Evolutionary conservation across 2,797 vertebrate species (phyloP).

Genomic region (Lindbergichthys nudifrons): DNA sequence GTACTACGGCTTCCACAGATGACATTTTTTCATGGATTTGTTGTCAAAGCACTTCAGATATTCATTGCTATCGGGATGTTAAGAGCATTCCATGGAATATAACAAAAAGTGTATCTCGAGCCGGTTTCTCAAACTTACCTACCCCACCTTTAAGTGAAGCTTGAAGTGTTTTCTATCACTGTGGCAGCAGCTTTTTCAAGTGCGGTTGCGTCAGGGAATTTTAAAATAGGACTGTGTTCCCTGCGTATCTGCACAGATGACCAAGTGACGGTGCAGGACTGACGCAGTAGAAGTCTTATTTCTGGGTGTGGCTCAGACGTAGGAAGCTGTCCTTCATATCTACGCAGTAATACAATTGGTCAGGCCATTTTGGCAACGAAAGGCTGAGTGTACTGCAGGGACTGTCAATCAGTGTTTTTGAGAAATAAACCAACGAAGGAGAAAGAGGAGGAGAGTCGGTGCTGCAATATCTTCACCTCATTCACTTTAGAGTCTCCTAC

Average conservation of each 20-base stretch:
- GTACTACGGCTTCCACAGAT: too few species aligned
- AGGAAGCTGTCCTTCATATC: constrained; percentile 38
- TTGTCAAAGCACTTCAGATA: too few species aligned
- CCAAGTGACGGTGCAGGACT: constrained; percentile 33
- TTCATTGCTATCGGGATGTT: too few species aligned
- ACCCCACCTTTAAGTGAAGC: constrained; percentile 41
- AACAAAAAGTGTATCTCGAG: too few species aligned
- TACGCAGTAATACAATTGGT: constrained; percentile 14
- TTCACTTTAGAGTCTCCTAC: constrained; percentile 63
- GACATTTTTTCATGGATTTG: too few species aligned
- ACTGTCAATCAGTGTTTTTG: constrained; percentile 46
- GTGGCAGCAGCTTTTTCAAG: constrained; percentile 34
- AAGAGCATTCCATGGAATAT: too few species aligned
- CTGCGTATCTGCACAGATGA: constrained; percentile 29
- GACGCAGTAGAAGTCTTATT: not conserved
- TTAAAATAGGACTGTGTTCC: constrained; percentile 39
- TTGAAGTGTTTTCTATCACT: constrained; percentile 39
- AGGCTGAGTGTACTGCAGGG: constrained; percentile 29
- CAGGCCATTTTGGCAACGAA: constrained; percentile 13
- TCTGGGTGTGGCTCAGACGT: constrained; percentile 18
- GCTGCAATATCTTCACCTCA: constrained; percentile 47
- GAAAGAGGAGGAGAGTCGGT: constrained; percentile 17
- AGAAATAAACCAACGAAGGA: constrained; percentile 56
- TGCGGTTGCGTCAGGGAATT: constrained; percentile 12
- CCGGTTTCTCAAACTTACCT: too few species aligned